phyloP scores from a whole-genome alignment of 2,888 invertebrate species.

The Scaptomyza reducta region DNA sequence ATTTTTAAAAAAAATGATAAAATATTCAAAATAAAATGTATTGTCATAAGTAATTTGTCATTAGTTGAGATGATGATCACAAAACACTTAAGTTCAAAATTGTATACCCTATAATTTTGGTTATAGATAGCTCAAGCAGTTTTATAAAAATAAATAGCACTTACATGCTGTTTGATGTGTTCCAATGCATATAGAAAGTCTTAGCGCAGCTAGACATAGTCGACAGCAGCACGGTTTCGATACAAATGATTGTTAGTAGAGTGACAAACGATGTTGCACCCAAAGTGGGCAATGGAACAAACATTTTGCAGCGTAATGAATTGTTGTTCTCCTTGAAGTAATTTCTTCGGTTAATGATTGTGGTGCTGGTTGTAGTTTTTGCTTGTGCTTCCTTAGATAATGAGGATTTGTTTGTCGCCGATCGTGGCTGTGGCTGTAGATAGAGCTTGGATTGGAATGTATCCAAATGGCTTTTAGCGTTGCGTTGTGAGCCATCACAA shows the following conservation, averaged over 20 bases:
- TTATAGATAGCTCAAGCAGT: no score
- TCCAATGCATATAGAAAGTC: constrained; percentile 95
- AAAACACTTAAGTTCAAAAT: no score
- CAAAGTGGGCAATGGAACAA: constrained; percentile 81
- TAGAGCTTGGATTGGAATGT: constrained; percentile 8
- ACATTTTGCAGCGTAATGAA: constrained; percentile 64
- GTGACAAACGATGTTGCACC: constrained; percentile 85
- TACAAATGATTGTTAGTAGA: constrained; percentile 85
- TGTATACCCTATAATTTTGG: no score
- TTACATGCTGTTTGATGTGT: constrained; percentile 93
- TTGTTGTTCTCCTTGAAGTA: constrained; percentile 23
- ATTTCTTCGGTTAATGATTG: constrained; percentile 23
- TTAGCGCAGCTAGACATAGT: constrained; percentile 90
- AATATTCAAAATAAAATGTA: no score
- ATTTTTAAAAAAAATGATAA: no score
- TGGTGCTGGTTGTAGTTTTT: constrained; percentile 1
- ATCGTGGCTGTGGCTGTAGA: not conserved
- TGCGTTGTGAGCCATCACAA: constrained; percentile 2
- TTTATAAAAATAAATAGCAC: constrained; percentile 23
- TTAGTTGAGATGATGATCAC: no score
- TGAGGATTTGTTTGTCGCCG: not conserved
- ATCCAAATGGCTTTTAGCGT: not conserved
- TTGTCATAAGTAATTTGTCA: no score
- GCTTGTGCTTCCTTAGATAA: not conserved
- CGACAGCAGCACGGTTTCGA: constrained; percentile 86